Conservation (phyloP, 2,888 invertebrate species). For the Dusona sp. region DNA sequence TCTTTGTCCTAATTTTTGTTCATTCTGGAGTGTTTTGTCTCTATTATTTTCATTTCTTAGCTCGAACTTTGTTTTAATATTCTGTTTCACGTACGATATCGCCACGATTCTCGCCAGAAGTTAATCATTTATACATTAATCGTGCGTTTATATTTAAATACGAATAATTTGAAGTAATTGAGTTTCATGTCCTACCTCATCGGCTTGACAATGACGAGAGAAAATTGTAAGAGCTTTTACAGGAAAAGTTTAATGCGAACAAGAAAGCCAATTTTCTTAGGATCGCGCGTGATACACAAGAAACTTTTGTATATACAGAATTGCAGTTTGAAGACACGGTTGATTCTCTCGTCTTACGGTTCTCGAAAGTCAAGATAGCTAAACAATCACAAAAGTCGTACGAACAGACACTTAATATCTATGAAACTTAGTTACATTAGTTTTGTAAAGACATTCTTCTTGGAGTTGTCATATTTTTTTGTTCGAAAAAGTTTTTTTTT, state of each 20-base stretch:
- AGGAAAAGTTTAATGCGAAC: not conserved
- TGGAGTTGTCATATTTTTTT: not conserved
- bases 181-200: not conserved
- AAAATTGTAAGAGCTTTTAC: not conserved
- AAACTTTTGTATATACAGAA: not conserved
- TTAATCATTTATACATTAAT: not conserved
- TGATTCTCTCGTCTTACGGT: not conserved
- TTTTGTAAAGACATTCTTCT: not conserved
- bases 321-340: slow-evolving; percentile 14
- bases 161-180: not conserved
- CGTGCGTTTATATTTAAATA: not conserved
- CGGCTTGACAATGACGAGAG: not conserved
- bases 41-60: not conserved
- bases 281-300: not conserved
- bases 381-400: slow-evolving; percentile 5
- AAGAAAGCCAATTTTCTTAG: not conserved
- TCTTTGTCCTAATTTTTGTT: not conserved
- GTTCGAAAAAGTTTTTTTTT: not conserved
- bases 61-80: not conserved
- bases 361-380: slow-evolving; percentile 1
- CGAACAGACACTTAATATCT: not conserved
- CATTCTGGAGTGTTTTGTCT: not conserved
- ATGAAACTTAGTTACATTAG: not conserved
- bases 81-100: not conserved
- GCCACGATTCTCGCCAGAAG: not conserved